Base-by-base conservation (phyloP, 2,797 vertebrate genomes). In the Crax fasciolata region DNA sequence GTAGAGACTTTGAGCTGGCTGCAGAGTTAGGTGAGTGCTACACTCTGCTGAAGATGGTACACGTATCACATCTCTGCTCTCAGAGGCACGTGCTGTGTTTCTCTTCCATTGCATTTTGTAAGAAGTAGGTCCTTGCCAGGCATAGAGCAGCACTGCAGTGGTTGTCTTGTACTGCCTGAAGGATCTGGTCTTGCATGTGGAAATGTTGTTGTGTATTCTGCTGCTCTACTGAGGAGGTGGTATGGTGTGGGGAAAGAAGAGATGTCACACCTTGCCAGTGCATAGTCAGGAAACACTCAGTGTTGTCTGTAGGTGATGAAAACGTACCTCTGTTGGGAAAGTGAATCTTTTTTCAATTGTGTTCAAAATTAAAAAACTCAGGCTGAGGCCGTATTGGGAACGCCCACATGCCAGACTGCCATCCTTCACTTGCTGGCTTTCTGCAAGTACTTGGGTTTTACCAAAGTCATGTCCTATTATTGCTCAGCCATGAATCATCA, bases 401-500 rank as follows among this genome's bases (percentile, higher is more conserved):
- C 76, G 43, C 61, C 48, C 12, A 25, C 1, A 0, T 76, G 44
- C 81, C 43, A 83, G 27, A 61, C 35, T 59, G 20, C 54, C n/a
- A 9, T 70, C 30, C 43, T 87, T 79, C 85, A 30, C 71, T 66
- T 5, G 21, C 58, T 81, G 48, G 30, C 52, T 82, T 91, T 57
- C 41, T 93, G 63, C 23, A 76, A 78, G 71, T 71, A 59, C 0
- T 0, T 35, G 43, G 19, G 35, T 41, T 91, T 49, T 93, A 1
- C 3, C 14, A 43, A 63, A 82, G 75, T 90, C 71, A 84, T 38
- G 38, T 91, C 30, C 41, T 88, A 11, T 84, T 67, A 63, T 71
- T 96, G 92, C 13, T 90, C 77, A 90, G 48, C 55, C 17, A 10
- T 71, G 83, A 94, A 87, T 93, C 41, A 52, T 94, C 10, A 30